These are phyloP conservation scores for Tiaroga cobitis DNA, from an alignment of 2,797 vertebrate genomes.

Conservation along the genomic window DNA sequence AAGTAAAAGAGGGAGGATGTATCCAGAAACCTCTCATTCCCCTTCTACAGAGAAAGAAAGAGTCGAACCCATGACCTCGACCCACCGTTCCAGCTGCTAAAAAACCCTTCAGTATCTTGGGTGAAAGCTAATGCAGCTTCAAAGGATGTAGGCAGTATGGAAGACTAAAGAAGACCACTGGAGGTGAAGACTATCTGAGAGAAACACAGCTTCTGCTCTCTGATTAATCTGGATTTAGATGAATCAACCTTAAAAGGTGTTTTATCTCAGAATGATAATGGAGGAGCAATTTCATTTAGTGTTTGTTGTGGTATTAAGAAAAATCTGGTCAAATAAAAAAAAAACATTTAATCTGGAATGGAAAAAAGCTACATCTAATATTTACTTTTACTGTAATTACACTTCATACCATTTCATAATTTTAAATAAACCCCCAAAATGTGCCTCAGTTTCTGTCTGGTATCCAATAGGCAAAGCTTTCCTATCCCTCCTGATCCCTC, in stretches of 20 bases:
- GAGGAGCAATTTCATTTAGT: background rate
- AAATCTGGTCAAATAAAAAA: conserved; percentile 1
- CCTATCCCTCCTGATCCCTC: conserved; percentile 49
- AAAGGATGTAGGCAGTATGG: conserved; percentile 20
- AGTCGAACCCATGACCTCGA: conserved; percentile 38
- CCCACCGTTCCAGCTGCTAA: conserved; percentile 44
- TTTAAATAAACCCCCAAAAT: conserved; percentile 29
- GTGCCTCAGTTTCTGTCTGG: conserved; percentile 32
- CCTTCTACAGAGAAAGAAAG: conserved; percentile 7
- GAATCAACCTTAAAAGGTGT: conserved; percentile 25
- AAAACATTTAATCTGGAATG: background rate
- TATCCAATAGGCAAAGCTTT: conserved; percentile 32
- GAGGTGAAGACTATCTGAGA: conserved; percentile 10
- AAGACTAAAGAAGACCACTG: conserved; percentile 14
- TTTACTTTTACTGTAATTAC: conserved; percentile 21
- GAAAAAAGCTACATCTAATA: conserved; percentile 8
- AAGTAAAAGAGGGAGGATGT: conserved; percentile 24
- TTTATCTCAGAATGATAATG: conserved; percentile 14
- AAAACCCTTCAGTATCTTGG: conserved; percentile 22
- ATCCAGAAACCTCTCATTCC: conserved; percentile 34
- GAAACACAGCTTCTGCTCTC: background rate
- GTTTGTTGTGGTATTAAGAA: background rate
- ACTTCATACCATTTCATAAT: background rate
- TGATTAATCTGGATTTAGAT: conserved; percentile 27
- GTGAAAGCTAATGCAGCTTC: conserved; percentile 51